Base-by-base conservation (phyloP, 30 jellyfish, hydroid and myxozoan species). In the Turritopsis dohrnii region DNA sequence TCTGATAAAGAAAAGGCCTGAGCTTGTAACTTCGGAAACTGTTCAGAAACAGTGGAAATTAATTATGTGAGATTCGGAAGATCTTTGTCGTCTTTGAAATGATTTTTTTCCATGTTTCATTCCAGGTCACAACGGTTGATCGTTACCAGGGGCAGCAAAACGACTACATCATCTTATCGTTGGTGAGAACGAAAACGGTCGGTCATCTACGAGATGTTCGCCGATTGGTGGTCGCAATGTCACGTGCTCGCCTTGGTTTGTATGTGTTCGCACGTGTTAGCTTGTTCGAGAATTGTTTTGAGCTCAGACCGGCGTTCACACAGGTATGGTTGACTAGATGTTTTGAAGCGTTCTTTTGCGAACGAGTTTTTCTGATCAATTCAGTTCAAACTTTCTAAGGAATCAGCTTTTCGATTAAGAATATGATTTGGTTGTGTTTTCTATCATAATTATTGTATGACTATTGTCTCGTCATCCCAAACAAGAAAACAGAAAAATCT, bases 101-200 rank as follows among this genome's bases (percentile, higher is more conserved):
- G 0, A 60, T 60, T 60, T 60, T 60, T 60, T 0, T 18, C 73
- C 22, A 21, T 0, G 73, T 60, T 69, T 27, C 0, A 69, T 69
- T 69, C 22, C 74, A 93, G 98, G 92, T 93, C 1, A 95, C 97
- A 20, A 95, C 99, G n/a, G 99, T 95, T 25, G 99, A 95, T 84
- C 89, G 99, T 17, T 95, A 89, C 87, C 99, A 95, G 83, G 99
- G 99, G n/a, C 99, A 95, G 52, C 99, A 95, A 65, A 95, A 95
- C 84, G 99, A 95, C 73, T 95, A 90, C 88, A 84, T 95, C 87
- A 92, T 95, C 76, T 66, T 95, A 18, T 95, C 99, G 21, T 87
- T 95, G 73, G 97, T 89, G 24, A 94, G 99, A 25, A 95, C 99
- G 53, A 90, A 85, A 74, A 83, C 97, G 18, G 96, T 95, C 69